phyloP scores from a whole-genome alignment of 2,888 invertebrate species.

The Leptothorax acervorum region DNA sequence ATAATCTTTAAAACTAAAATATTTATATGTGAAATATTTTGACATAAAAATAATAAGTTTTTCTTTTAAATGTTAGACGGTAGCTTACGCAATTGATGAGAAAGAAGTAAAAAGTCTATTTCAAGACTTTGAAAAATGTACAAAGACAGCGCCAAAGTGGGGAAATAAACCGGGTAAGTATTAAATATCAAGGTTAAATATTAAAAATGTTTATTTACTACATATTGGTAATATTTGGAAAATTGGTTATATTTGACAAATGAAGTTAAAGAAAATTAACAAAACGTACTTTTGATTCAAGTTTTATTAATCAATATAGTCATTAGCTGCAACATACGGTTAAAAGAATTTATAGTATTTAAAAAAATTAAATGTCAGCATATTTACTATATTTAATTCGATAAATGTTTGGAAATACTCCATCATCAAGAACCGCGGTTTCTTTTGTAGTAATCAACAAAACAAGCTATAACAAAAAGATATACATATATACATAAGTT shows the following conservation, averaged over 20 bases:
- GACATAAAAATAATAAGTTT: background rate
- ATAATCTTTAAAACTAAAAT: too few species aligned
- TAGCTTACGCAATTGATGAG: background rate
- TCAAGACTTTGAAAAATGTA: background rate
- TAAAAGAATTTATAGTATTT: too few species aligned
- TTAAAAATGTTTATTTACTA: background rate
- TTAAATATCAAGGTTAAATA: background rate
- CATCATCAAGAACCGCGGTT: too few species aligned
- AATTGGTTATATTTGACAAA: background rate
- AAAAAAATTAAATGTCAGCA: background rate
- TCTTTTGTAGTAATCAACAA: too few species aligned
- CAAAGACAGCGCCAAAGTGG: background rate
- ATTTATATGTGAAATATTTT: background rate
- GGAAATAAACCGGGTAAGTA: background rate
- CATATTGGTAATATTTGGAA: too few species aligned
- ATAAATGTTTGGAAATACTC: too few species aligned
- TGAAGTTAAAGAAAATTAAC: background rate
- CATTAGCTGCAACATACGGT: background rate
- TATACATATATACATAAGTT: too few species aligned
- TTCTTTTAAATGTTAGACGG: background rate
- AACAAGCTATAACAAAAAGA: too few species aligned
- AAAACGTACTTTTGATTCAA: background rate
- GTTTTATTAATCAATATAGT: background rate
- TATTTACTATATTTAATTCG: too few species aligned
- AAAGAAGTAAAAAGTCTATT: rapidly evolving